A percentile compares a stretch with the other conserved stretches of the same genome.
Conservation (phyloP, 2,888 invertebrate species). For the Plemyria rubiginata region DNA sequence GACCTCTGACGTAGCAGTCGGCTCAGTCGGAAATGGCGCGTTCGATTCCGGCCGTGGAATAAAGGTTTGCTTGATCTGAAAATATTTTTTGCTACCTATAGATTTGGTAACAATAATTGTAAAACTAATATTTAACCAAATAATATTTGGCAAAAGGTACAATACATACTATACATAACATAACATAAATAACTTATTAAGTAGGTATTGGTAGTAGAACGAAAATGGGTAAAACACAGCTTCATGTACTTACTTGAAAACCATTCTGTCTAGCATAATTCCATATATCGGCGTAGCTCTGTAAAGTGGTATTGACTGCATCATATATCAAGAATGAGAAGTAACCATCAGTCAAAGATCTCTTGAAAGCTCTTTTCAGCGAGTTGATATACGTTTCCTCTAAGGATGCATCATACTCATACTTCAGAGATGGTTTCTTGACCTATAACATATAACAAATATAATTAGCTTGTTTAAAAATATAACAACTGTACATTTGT, state of each 20-base stretch:
- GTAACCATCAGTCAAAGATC: conserved; percentile 94
- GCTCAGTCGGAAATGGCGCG: neutral
- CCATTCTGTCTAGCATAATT: conserved; percentile 93
- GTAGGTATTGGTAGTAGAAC: no score
- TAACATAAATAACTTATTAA: no score
- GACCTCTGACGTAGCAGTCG: neutral
- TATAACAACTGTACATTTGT: no score
- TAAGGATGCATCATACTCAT: conserved; percentile 94
- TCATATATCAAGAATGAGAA: conserved; percentile 97
- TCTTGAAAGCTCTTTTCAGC: conserved; percentile 94
- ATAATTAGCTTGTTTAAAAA: neutral
- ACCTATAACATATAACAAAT: conserved; percentile 62
- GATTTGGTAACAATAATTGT: neutral
- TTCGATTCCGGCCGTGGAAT: neutral
- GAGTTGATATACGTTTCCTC: conserved; percentile 93
- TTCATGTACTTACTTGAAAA: conserved; percentile 88
- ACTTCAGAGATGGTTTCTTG: conserved; percentile 89
- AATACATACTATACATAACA: no score
- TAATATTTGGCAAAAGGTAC: no score
- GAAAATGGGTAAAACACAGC: conserved; percentile 28
- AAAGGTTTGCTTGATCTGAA: neutral
- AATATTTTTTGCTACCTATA: neutral
- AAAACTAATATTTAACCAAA: no score
- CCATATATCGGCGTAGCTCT: conserved; percentile 94
- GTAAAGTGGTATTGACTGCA: conserved; percentile 93